Base-by-base conservation (phyloP, 2,797 vertebrate species). In the Syngnathus rostellatus region DNA sequence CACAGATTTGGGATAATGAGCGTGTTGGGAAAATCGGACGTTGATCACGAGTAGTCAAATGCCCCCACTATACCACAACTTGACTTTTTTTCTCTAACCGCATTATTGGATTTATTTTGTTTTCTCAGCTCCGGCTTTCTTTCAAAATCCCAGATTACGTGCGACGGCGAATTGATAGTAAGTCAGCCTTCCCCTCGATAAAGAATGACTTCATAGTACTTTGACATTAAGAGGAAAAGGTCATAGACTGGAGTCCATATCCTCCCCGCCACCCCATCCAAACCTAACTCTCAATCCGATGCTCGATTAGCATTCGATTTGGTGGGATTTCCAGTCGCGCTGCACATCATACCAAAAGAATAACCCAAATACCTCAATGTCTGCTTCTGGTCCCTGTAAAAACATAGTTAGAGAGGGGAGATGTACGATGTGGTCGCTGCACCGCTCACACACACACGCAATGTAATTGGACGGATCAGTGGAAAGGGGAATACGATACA, bases 311-410 rank as follows among this genome's bases (percentile, higher is more conserved):
- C 62, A 43, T 81, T 85, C 55, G 67, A 83, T 83, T 86, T 77
- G 79, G 83, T 78, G 79, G 80, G 83, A 75, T 86, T 85, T 85
- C 79, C 73, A 77, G 72, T 81, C 46, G 76, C 54, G 39, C 75
- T 78, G 70, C 77, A 76, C 63, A 77, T 72, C 68, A 70, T 68
- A 84, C 81, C 77, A 40, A 75, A 85, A 83, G 82, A 85, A 86
- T 83, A 84, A 86, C 80, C 77, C 68, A 83, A 82, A 87, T 87
- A 84, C 83, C 85, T 85, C 83, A 80, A 77, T 39, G 83, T 88
- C 85, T 86, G 85, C 85, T 65, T 63, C 78, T 68, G 75, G 76
- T 77, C 82, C 65, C 73, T 89, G 85, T 82, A 64, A 77, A 89
- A 89, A 88, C 87, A 87, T 80, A 78, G 81, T 85, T 83, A 81